Evolutionary conservation across 2,888 invertebrate species (phyloP), one percentile per base, ranked within the genome.

Genomic region (Papilio protenor): DNA sequence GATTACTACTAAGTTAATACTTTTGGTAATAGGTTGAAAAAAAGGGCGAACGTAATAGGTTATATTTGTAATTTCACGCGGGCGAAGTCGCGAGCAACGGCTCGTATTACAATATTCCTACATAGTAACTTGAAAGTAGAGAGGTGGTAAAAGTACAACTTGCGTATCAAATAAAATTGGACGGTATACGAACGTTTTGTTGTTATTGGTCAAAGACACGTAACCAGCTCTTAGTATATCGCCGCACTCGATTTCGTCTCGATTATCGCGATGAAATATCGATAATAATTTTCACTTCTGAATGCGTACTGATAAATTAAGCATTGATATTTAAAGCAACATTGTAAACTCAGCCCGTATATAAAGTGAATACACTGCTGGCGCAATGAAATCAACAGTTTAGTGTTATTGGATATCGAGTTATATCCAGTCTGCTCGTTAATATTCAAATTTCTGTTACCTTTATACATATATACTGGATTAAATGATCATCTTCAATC

Each of bases 311-410:
- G 89, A 90, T 91, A 90, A 88, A 88, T 89, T 86, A 87, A 89
- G 87, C 86, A 87, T 85, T 89, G 87, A 86, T 87, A 84, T 86
- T 87, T 86, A 85, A 85, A 73, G 87, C 87, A 87, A 94, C 93
- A 90, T 83, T 91, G 93, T 92, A 84, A 77, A 77, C 77, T 79
- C 76, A 77, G 80, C 47, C 80, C 75, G 82, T 79, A 81, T 84
- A 87, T 86, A 87, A 89, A 86, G 85, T 88, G 83, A 84, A 84
- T 86, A 84, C 85, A 85, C 87, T 85, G 85, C 81, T 83, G 82
- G 80, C 21, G 84, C 86, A 91, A 92, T 93, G 89, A 92, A 92
- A 90, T 90, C 86, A 86, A 84, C 84, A 82, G 84, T 92, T 92
- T 92, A 92, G 86, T 90, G 89, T 89, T 91, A 88, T 88, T 84